These are phyloP conservation scores for Pteronotus mesoamericanus DNA, from an alignment of 2,797 vertebrate genomes.

Conservation along the genomic window DNA sequence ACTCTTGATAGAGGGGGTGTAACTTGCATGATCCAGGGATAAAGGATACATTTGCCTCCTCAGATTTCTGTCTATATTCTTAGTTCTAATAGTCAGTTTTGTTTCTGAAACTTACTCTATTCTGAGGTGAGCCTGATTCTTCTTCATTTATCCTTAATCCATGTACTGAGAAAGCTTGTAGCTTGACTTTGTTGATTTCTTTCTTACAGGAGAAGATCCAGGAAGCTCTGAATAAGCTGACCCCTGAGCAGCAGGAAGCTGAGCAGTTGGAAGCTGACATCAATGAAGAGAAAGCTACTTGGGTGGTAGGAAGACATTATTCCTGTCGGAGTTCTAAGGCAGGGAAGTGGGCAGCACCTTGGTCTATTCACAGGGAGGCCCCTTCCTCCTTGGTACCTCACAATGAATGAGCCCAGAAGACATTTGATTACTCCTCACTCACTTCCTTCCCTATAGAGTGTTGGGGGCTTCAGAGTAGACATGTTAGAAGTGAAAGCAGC, in stretches of 20 bases:
- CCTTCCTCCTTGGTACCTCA: not conserved
- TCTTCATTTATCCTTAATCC: not conserved
- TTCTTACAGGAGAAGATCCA: slow-evolving; percentile 24
- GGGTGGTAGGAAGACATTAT: not conserved
- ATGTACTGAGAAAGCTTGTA: not conserved
- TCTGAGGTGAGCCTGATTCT: not conserved
- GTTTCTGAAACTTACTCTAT: not conserved
- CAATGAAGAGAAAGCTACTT: not conserved
- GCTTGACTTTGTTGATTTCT: not conserved
- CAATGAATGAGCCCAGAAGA: not conserved
- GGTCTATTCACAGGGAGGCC: not conserved
- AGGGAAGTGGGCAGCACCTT: not conserved
- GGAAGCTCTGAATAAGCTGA: not conserved
- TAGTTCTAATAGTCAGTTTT: not conserved
- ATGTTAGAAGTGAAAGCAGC: not conserved
- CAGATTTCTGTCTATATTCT: not conserved
- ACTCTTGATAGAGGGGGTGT: not conserved
- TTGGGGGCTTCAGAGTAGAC: not conserved
- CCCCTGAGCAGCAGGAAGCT: not conserved
- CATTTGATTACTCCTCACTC: not conserved
- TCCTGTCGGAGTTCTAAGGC: not conserved
- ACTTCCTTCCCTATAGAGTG: not conserved
- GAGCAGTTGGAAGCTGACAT: not conserved
- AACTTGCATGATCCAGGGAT: not conserved
- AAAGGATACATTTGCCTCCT: not conserved